Evolutionary conservation across 2,888 invertebrate genomes (phyloP).

Genomic region (Arge pagana): DNA sequence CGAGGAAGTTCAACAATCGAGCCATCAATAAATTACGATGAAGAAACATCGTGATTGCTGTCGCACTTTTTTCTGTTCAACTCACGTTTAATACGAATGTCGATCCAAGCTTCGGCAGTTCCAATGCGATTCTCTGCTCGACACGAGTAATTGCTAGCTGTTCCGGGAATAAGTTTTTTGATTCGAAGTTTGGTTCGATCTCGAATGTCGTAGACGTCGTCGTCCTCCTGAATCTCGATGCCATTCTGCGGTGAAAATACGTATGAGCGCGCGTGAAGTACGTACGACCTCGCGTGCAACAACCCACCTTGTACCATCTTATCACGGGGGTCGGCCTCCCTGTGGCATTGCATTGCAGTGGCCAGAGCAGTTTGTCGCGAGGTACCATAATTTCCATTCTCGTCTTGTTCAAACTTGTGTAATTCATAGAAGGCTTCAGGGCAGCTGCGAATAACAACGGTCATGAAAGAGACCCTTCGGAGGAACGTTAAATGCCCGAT

Average conservation of each 20-base stretch:
- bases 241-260: too few relatives aligned
- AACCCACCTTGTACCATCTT: slow-evolving; percentile 73
- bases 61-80: slow-evolving; percentile 2
- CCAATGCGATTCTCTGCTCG: slow-evolving; percentile 63
- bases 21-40: slow-evolving; percentile 13
- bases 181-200: too few relatives aligned
- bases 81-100: slow-evolving; percentile 61
- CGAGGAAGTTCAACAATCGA: neutral
- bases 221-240: too few relatives aligned
- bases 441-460: too few relatives aligned
- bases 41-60: slow-evolving; percentile 9
- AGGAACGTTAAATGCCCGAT: too few relatives aligned
- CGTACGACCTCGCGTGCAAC: too few relatives aligned
- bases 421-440: too few relatives aligned
- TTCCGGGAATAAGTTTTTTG: slow-evolving; percentile 29
- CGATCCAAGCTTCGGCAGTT: slow-evolving; percentile 47
- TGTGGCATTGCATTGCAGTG: slow-evolving; percentile 62
- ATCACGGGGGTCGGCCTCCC: slow-evolving; percentile 70
- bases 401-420: neutral
- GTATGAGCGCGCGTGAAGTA: too few relatives aligned
- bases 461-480: too few relatives aligned
- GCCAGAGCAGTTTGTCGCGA: slow-evolving; percentile 39
- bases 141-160: slow-evolving; percentile 62
- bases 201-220: too few relatives aligned
- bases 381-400: neutral